Evolutionary conservation across 1,140 invertebrate genomes (phyloP).

Genomic region (Drosophila repletoides): DNA sequence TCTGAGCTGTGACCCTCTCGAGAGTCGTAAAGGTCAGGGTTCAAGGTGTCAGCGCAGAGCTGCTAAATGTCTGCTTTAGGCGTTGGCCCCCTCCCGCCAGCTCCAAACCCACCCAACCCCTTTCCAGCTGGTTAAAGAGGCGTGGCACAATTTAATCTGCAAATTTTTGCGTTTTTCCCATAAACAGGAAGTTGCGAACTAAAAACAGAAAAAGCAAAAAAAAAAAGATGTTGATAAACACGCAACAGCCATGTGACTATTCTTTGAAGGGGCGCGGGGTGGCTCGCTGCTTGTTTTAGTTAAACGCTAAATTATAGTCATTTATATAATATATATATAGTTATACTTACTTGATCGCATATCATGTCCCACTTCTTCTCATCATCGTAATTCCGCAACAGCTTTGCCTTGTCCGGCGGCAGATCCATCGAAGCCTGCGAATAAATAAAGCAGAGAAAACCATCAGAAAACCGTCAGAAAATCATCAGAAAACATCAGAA

Average conservation of each 20-base stretch:
- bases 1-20: constrained; percentile 15
- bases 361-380: constrained; percentile 99
- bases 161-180: constrained; percentile 27
- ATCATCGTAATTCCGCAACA: constrained; percentile 97
- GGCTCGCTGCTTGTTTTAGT: too few relatives aligned
- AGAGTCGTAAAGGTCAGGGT: constrained; percentile 52
- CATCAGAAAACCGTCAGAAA: too few relatives aligned
- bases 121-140: too few relatives aligned
- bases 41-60: constrained; percentile 59
- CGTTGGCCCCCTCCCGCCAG: constrained; percentile 23
- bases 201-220: too few relatives aligned
- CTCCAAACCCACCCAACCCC: too few relatives aligned
- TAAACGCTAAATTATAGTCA: constrained; percentile 1
- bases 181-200: constrained; percentile 42
- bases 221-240: constrained; percentile 29
- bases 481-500: constrained; percentile 49
- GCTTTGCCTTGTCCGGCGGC: constrained; percentile 98
- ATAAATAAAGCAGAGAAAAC: too few relatives aligned
- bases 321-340: constrained; percentile 20
- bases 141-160: constrained; percentile 31
- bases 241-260: constrained; percentile 3
- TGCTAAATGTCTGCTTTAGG: constrained; percentile 22
- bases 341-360: constrained; percentile 94
- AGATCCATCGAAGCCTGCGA: constrained; percentile 97
- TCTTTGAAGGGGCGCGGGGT: too few relatives aligned